Conservation (phyloP, 2,888 invertebrate genomes). For the Zele albiditarsus region DNA sequence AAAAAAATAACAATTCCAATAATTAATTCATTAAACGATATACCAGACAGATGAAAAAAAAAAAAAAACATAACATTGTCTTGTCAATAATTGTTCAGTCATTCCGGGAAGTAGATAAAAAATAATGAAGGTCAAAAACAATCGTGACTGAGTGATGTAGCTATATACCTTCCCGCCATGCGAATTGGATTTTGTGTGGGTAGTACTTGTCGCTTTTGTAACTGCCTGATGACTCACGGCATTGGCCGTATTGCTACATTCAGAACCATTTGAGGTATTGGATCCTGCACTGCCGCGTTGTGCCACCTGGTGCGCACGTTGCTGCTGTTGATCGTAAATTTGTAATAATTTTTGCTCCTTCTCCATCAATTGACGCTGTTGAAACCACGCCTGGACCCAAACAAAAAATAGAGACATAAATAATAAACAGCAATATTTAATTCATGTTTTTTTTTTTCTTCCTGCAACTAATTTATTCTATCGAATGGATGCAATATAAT, state of each 20-base stretch:
- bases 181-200: constrained; percentile 59
- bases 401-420: neutral
- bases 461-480: neutral
- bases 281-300: constrained; percentile 75
- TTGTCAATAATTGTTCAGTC: neutral
- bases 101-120: constrained; percentile 1
- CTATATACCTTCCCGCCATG: constrained; percentile 64
- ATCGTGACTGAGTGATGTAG: neutral
- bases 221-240: constrained; percentile 56
- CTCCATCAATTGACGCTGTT: constrained; percentile 87
- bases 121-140: constrained; percentile 19
- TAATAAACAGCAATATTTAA: neutral
- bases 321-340: constrained; percentile 81
- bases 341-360: constrained; percentile 85
- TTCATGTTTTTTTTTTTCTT: neutral
- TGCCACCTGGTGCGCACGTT: constrained; percentile 78
- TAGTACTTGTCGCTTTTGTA: constrained; percentile 57
- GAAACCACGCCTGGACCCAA: constrained; percentile 83
- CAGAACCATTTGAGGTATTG: constrained; percentile 68
- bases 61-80: neutral
- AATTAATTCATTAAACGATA: neutral
- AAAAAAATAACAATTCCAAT: neutral
- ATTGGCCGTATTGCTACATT: constrained; percentile 48
- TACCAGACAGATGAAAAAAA: neutral
- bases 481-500: neutral